Percentiles rank a stretch among this genome's conserved stretches.
Evolutionary conservation across 2,797 vertebrate species (phyloP).

Genomic region (Catharus ustulatus): DNA sequence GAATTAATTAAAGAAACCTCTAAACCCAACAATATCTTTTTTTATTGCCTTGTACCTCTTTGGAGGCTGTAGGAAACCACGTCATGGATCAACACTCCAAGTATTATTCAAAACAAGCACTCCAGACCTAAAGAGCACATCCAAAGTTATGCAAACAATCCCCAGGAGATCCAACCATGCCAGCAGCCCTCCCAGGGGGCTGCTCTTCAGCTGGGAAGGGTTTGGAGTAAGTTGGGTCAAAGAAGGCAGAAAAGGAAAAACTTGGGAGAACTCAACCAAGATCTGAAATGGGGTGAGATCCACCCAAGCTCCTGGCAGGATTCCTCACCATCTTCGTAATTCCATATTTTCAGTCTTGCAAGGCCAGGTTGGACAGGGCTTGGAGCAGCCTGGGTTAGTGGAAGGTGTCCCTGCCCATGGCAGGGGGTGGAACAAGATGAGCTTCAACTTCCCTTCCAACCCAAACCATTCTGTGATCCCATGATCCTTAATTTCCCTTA

Average conservation of each 20-base stretch:
- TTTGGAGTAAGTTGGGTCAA: not conserved
- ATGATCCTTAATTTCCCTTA: not conserved
- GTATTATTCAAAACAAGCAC: conserved; percentile 5
- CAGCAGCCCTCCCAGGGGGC: not conserved
- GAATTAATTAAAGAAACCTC: not conserved
- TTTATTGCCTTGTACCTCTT: not conserved
- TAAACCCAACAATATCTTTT: not conserved
- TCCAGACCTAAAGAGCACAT: not conserved
- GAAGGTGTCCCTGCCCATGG: not conserved
- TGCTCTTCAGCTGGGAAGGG: not conserved
- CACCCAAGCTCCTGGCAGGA: not conserved
- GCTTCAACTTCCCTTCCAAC: not conserved
- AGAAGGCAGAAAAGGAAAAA: not conserved
- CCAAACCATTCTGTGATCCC: not conserved
- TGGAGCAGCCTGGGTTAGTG: not conserved
- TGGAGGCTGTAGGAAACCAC: not conserved
- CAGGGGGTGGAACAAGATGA: not conserved
- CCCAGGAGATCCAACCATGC: not conserved
- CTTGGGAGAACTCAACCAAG: not conserved
- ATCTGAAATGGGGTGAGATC: not conserved
- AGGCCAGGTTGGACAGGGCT: not conserved
- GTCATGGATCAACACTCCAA: conserved; percentile 1
- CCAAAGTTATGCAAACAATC: conserved; percentile 29
- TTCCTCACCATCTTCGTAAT: not conserved
- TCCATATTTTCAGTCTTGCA: not conserved